Conservation (phyloP, 2,113 vertebrate genomes). For the Heloderma charlesbogerti region DNA sequence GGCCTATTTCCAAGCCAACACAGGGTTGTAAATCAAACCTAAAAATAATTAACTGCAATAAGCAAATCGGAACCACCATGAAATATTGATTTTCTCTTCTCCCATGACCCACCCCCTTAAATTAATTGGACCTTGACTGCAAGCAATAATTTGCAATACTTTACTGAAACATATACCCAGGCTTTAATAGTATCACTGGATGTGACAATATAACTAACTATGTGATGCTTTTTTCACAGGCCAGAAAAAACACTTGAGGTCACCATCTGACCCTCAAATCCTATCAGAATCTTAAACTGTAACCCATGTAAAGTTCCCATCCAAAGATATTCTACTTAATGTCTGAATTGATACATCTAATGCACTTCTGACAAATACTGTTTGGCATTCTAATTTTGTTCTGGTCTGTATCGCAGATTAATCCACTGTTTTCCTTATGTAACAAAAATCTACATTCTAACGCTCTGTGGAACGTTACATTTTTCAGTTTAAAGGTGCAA, state of each 20-base stretch:
- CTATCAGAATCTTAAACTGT: slow-evolving; percentile 18
- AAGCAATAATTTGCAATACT: slow-evolving; percentile 55
- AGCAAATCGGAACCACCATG: slow-evolving; percentile 35
- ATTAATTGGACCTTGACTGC: slow-evolving; percentile 23
- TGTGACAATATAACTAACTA: slow-evolving; percentile 54
- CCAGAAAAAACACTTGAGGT: slow-evolving; percentile 34
- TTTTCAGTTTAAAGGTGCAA: not conserved
- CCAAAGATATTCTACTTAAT: not conserved
- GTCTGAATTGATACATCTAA: slow-evolving; percentile 2
- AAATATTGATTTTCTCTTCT: slow-evolving; percentile 40
- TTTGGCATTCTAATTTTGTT: not conserved
- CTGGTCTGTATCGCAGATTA: not conserved
- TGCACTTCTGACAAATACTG: not conserved
- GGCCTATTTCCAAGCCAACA: slow-evolving; percentile 77
- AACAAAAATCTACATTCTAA: slow-evolving; percentile 26
- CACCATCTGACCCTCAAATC: not conserved
- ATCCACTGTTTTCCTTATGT: not conserved
- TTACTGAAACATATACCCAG: slow-evolving; percentile 51
- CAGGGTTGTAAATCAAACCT: slow-evolving; percentile 56
- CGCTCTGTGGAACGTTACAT: slow-evolving; percentile 27
- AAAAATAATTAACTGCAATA: slow-evolving; percentile 64
- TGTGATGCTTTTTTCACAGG: slow-evolving; percentile 21
- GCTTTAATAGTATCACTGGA: slow-evolving; percentile 55
- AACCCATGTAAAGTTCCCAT: slow-evolving; percentile 11
- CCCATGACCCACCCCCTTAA: slow-evolving; percentile 20